These are phyloP conservation scores for Leptosomus discolor DNA, from an alignment of 2,113 vertebrate species.

Conservation along the genomic window DNA sequence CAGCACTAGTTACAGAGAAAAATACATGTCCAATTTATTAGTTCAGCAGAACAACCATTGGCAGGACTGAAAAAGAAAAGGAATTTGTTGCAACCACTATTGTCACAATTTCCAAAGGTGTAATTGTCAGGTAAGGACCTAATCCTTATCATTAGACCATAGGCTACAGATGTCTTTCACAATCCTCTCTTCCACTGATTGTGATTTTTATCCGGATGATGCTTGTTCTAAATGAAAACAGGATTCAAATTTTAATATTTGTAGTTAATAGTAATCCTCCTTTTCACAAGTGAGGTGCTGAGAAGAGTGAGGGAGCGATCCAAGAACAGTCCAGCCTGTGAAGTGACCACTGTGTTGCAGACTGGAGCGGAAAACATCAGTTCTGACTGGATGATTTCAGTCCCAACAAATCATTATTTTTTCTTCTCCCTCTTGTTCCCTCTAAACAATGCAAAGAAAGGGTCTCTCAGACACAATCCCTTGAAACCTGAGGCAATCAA, in stretches of 20 bases:
- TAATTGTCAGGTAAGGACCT: background rate
- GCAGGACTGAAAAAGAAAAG: background rate
- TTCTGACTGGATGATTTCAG: background rate
- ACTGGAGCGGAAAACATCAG: background rate
- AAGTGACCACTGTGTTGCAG: background rate
- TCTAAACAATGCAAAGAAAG: background rate
- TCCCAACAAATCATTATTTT: background rate
- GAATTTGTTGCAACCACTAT: background rate
- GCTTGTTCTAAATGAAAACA: background rate
- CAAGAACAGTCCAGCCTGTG: background rate
- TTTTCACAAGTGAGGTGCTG: background rate
- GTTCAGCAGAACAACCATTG: background rate
- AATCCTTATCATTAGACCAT: background rate
- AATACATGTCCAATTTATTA: background rate
- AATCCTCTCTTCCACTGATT: background rate
- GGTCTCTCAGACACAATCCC: background rate
- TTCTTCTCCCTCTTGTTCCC: background rate
- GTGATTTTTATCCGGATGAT: background rate
- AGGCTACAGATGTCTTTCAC: background rate
- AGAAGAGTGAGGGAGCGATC: background rate
- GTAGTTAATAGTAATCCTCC: background rate
- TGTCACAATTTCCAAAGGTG: background rate
- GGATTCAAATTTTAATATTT: background rate
- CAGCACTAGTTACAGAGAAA: background rate
- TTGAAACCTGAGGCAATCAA: background rate